Percentiles rank a stretch among this genome's conserved stretches.
Conservation (phyloP, 2,888 invertebrate species). For the Chrysolina oricalcia region DNA sequence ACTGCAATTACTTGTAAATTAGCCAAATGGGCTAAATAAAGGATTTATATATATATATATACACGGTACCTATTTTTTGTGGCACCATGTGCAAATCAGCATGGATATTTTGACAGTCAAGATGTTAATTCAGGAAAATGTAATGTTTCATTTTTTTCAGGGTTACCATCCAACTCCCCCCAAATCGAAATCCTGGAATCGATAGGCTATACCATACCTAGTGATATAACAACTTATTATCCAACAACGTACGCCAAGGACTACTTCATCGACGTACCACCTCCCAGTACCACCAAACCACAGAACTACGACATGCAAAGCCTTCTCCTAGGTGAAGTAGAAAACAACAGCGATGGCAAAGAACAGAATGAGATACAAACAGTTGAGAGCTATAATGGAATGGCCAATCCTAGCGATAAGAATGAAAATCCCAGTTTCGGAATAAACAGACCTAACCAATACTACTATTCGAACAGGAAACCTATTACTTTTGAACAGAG, state of each 20-base stretch:
- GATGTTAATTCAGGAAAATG: too few relatives aligned
- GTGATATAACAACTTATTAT: constrained; percentile 23
- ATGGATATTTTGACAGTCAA: too few relatives aligned
- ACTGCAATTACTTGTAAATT: too few relatives aligned
- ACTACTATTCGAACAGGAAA: constrained; percentile 29
- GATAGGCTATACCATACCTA: constrained; percentile 22
- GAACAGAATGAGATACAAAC: background rate
- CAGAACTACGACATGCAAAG: background rate
- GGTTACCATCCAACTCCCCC: background rate
- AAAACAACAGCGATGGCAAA: background rate
- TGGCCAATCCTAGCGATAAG: background rate
- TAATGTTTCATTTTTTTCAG: background rate
- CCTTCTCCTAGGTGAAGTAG: constrained; percentile 18
- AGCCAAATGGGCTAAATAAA: too few relatives aligned
- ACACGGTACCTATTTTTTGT: too few relatives aligned
- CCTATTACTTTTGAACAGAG: constrained; percentile 31
- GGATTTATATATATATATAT: too few relatives aligned
- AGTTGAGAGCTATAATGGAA: background rate
- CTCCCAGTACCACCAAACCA: background rate
- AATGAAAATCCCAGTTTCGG: background rate
- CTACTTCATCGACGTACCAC: constrained; percentile 24
- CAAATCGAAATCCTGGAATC: constrained; percentile 29
- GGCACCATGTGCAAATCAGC: too few relatives aligned
- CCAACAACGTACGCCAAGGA: constrained; percentile 30
- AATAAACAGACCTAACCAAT: background rate